Base-by-base conservation (phyloP, 2,113 vertebrate genomes). In the Prolemur simus region DNA sequence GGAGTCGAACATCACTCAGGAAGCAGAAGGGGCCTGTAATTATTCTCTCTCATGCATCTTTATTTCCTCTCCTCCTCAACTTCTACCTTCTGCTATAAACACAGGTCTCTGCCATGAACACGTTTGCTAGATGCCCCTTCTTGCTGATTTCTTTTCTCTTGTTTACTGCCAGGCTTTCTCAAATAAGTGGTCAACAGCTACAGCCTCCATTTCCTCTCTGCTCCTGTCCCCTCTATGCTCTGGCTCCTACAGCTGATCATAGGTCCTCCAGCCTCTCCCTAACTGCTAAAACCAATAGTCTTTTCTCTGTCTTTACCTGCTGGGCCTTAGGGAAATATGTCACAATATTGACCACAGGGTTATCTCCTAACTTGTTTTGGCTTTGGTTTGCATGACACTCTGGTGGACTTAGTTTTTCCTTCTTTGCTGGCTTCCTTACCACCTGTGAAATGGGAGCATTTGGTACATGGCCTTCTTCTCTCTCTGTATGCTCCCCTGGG, bases 81-180 rank as follows among this genome's bases (percentile, higher is more conserved):
- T 74, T 60, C 76, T 63, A 32, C 74, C 60, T 76, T 88, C 54
- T 87, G 49, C 58, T 77, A 0, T 94, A 95, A 96, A 93, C 95
- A 90, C 82, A 77, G 71, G 92, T 90, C 73, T 92, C 84, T 52
- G 81, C 90, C 60, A 49, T 69, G 74, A 78, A 69, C 83, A 91
- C 95, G 95, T 90, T 87, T 90, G 58, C 89, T 90, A 92, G 68
- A 89, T 96, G 89, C 42, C 52, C 23, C 64, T 60, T 37, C 69
- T 80, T 39, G 20, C 63, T 93, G 45, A 39, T 47, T 74, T 74
- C 86, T 73, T 84, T 25, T 34, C 34, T 73, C 56, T 93, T 64
- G 64, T 87, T 95, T 73, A 78, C 91, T 58, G 52, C 52, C 37
- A 56, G 60, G 6, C 58, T 87, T 95, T 89, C 63, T 92, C 73